These are phyloP conservation scores for Ivindomyrus marchei DNA, from an alignment of 2,113 vertebrate species.

Conservation along the genomic window DNA sequence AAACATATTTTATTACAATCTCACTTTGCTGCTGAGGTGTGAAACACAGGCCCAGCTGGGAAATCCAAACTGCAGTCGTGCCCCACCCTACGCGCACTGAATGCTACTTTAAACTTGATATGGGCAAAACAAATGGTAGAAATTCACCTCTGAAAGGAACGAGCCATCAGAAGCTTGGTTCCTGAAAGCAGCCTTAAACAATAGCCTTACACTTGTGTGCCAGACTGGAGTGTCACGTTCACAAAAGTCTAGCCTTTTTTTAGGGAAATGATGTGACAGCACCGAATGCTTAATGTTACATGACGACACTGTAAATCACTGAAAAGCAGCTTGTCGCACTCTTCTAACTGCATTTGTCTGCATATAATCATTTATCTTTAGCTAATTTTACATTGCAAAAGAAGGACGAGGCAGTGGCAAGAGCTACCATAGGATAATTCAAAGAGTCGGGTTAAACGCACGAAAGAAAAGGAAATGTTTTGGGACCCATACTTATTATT, in stretches of 20 bases:
- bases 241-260: constrained; percentile 11
- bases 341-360: neutral
- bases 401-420: neutral
- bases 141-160: constrained; percentile 30
- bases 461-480: neutral
- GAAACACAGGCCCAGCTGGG: neutral
- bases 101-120: constrained; percentile 43
- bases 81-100: constrained; percentile 32
- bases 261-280: neutral
- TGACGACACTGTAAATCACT: neutral
- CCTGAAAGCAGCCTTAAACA: constrained; percentile 22
- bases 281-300: neutral
- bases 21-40: neutral
- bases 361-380: neutral
- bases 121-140: constrained; percentile 24
- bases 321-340: neutral
- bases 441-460: neutral
- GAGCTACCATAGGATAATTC: neutral
- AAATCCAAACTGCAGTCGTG: constrained; percentile 18
- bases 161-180: constrained; percentile 20
- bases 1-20: neutral
- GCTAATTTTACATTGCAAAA: neutral
- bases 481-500: neutral
- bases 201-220: constrained; percentile 19
- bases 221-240: constrained; percentile 9